Conservation (phyloP, 37 sponge, comb jelly and placozoan species). For the Spongia lamella region DNA sequence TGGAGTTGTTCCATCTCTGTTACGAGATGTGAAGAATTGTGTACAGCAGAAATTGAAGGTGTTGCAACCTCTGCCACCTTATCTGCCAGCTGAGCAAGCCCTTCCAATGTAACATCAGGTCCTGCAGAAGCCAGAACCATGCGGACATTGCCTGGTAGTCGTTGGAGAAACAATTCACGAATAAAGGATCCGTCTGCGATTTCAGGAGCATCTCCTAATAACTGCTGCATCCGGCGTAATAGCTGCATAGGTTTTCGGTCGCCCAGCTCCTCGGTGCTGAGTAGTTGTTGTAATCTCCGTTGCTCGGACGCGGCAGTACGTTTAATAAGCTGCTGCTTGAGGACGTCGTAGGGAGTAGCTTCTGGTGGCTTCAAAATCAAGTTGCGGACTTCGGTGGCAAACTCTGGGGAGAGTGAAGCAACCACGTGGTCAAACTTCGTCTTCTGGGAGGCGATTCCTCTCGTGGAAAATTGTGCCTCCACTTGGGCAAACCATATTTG, state of each 20-base stretch:
- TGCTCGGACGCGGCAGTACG: no score
- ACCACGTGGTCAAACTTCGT: slow-evolving; percentile 35
- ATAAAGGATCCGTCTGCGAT: slow-evolving; percentile 3
- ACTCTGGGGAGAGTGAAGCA: slow-evolving; percentile 32
- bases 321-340: slow-evolving; percentile 12
- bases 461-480: slow-evolving; percentile 21
- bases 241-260: slow-evolving; percentile 32
- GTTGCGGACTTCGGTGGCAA: slow-evolving; percentile 39
- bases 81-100: slow-evolving; percentile 36
- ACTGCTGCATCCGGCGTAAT: slow-evolving; percentile 28
- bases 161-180: slow-evolving; percentile 43
- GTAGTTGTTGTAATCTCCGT: no score
- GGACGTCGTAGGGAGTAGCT: background rate
- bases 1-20: no score
- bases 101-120: slow-evolving; percentile 1
- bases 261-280: slow-evolving; percentile 24
- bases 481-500: slow-evolving; percentile 42
- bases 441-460: slow-evolving; percentile 1
- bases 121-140: slow-evolving; percentile 35
- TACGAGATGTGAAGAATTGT: no score
- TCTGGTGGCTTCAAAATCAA: slow-evolving; percentile 25
- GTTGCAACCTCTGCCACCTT: slow-evolving; percentile 4
- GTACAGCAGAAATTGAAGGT: no score
- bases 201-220: slow-evolving; percentile 10
- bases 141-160: slow-evolving; percentile 21